phyloP scores from a whole-genome alignment of 2,113 vertebrate genomes.

The Oncorhynchus gorbuscha region DNA sequence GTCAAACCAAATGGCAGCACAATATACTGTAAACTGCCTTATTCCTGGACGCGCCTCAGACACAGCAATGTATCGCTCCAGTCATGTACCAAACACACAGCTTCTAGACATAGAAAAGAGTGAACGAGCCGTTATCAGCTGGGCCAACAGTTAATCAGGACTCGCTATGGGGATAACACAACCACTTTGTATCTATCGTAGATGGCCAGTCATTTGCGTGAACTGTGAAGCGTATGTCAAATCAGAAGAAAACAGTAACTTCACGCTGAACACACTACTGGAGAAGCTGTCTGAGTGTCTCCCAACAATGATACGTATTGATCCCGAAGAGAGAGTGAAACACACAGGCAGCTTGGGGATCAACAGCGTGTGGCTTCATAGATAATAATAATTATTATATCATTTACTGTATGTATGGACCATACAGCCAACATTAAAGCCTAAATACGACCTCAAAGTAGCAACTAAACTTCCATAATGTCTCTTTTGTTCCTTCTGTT shows the following conservation, averaged over 20 bases:
- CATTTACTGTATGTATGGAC: too few relatives aligned
- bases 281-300: too few relatives aligned
- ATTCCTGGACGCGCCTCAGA: conserved; percentile 53
- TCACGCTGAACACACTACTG: background rate
- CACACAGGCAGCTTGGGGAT: conserved; percentile 9
- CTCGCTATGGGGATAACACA: background rate
- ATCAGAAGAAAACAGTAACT: background rate
- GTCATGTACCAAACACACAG: conserved; percentile 8
- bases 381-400: too few relatives aligned
- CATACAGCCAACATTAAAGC: too few relatives aligned
- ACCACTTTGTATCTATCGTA: background rate
- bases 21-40: conserved; percentile 53
- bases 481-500: background rate
- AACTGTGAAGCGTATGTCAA: background rate
- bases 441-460: too few relatives aligned
- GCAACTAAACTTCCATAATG: too few relatives aligned
- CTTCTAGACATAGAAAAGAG: conserved; percentile 25
- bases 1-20: conserved; percentile 51
- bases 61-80: conserved; percentile 41
- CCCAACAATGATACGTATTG: too few relatives aligned
- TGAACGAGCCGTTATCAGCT: conserved; percentile 16
- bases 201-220: background rate
- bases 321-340: background rate
- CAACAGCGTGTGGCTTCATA: background rate
- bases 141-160: background rate